Conservation (phyloP, 1,140 invertebrate genomes). For the Stratiolaelaps scimitus region DNA sequence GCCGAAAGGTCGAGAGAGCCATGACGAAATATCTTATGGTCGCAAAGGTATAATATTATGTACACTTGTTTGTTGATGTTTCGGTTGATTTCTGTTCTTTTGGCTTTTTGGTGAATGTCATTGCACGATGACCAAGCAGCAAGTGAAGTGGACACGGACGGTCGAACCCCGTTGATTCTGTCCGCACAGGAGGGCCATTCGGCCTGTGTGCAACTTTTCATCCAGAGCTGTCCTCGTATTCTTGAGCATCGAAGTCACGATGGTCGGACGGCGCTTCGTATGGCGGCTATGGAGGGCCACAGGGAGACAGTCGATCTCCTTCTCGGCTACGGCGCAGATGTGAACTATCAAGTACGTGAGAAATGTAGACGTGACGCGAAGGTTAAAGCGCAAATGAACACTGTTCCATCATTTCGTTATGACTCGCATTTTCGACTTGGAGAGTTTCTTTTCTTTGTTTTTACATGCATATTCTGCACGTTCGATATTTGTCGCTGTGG, state of each 20-base stretch:
- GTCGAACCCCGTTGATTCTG: constrained; percentile 73
- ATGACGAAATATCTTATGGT: too few species aligned
- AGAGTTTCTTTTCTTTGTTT: too few species aligned
- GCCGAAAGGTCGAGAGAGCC: too few species aligned
- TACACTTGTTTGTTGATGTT: neutral
- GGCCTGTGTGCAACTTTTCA: constrained; percentile 43
- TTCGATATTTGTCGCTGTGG: too few species aligned
- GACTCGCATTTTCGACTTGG: too few species aligned
- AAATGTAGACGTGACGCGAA: neutral
- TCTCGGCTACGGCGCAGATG: constrained; percentile 61
- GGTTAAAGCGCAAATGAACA: too few species aligned
- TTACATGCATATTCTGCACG: too few species aligned
- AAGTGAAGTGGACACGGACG: constrained; percentile 83
- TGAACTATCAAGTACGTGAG: constrained; percentile 53
- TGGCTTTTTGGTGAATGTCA: neutral
- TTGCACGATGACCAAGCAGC: constrained; percentile 42
- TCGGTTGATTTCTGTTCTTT: neutral
- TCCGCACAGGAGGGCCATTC: constrained; percentile 77
- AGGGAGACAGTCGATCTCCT: constrained; percentile 62
- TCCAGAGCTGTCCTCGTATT: constrained; percentile 37
- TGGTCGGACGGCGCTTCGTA: constrained; percentile 80
- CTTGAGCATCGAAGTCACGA: constrained; percentile 82
- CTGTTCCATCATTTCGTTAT: too few species aligned
- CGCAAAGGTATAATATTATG: too few species aligned
- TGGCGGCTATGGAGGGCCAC: constrained; percentile 72